These are phyloP conservation scores for Galbula dea DNA, from an alignment of 2,113 vertebrate species.

Conservation along the genomic window DNA sequence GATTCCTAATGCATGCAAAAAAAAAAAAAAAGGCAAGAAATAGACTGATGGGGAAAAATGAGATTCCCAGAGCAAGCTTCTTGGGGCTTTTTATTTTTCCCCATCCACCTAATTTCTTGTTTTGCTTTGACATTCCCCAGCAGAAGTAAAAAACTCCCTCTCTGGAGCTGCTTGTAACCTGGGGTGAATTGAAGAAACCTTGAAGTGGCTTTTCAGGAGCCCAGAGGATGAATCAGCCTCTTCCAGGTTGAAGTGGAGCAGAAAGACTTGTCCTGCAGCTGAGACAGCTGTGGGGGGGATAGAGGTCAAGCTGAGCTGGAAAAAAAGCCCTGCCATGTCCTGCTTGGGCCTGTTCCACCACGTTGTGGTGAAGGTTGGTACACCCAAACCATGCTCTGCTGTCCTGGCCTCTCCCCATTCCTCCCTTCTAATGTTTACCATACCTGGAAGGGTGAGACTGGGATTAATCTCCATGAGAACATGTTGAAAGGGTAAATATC, in stretches of 20 bases:
- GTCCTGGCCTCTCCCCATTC: conserved; percentile 47
- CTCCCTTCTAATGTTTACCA: background rate
- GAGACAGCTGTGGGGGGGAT: fast-evolving
- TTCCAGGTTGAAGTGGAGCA: background rate
- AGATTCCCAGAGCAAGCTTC: background rate
- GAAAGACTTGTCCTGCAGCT: background rate
- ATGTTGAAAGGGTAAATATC: background rate
- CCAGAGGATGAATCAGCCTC: background rate
- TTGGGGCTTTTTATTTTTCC: background rate
- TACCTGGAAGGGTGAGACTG: conserved; percentile 11
- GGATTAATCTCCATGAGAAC: conserved; percentile 53
- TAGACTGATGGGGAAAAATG: fast-evolving
- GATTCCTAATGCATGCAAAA: background rate
- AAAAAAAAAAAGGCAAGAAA: no score
- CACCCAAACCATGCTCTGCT: background rate
- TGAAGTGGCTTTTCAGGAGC: background rate
- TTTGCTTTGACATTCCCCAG: background rate
- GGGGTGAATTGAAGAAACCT: background rate
- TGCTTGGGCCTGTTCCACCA: conserved; percentile 15
- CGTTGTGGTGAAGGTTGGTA: background rate
- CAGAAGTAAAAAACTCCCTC: background rate
- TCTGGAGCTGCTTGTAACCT: background rate
- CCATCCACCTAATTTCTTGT: fast-evolving
- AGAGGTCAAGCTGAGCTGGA: background rate
- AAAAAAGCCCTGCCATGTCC: background rate